Percentiles rank a stretch among this genome's conserved stretches.
phyloP scores from a whole-genome alignment of 2,797 vertebrate species.

The Meriones psammophilus region DNA sequence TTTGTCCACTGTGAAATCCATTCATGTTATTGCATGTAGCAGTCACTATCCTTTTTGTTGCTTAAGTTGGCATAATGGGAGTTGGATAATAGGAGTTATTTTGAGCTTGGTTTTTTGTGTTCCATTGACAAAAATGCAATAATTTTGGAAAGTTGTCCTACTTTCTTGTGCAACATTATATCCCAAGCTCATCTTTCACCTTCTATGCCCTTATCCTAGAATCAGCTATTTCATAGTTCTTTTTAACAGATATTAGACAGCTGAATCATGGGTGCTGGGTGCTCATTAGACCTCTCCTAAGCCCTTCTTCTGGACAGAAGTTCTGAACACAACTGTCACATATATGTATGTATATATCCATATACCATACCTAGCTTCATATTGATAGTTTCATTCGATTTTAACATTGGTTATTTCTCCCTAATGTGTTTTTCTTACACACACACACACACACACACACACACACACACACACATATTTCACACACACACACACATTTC shows the following conservation, averaged over 20 bases:
- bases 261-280: neutral
- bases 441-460: neutral
- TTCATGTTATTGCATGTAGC: neutral
- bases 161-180: neutral
- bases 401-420: constrained; percentile 47
- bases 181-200: neutral
- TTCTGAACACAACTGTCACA: neutral
- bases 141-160: constrained; percentile 54
- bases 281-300: constrained; percentile 14
- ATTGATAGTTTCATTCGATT: constrained; percentile 49
- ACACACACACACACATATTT: no score
- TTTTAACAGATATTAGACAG: constrained; percentile 23
- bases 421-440: neutral
- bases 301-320: neutral
- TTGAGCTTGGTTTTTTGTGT: constrained; percentile 16
- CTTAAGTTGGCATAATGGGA: neutral
- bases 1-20: neutral
- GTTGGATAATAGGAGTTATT: constrained; percentile 24
- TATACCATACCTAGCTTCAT: neutral
- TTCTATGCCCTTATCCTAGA: neutral
- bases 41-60: neutral
- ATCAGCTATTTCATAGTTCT: neutral
- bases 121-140: constrained; percentile 1
- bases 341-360: neutral
- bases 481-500: no score